These are phyloP conservation scores for Agapornis roseicollis DNA, from an alignment of 2,113 vertebrate genomes.

Conservation along the genomic window DNA sequence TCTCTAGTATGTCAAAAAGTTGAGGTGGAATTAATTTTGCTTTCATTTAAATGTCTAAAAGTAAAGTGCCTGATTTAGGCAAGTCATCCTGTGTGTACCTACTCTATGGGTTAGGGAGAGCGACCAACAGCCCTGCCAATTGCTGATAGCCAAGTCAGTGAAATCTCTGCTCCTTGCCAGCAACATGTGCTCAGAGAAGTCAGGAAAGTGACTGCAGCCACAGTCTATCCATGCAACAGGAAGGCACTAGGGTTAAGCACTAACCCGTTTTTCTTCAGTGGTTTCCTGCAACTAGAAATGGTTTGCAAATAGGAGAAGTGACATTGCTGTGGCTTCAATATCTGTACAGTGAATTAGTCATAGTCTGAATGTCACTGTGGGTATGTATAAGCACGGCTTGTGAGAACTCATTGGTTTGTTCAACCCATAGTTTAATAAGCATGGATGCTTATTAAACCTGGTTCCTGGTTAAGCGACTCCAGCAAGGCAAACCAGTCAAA, in stretches of 20 bases:
- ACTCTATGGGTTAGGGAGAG: background rate
- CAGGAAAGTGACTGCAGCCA: background rate
- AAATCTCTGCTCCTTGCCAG: background rate
- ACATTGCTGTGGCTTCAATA: background rate
- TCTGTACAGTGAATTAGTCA: background rate
- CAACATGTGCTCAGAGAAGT: background rate
- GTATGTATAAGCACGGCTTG: background rate
- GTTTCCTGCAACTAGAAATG: background rate
- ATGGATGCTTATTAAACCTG: no score
- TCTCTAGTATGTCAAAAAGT: background rate
- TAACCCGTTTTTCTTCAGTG: background rate
- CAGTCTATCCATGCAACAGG: background rate
- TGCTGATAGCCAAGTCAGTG: background rate
- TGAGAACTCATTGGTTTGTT: background rate
- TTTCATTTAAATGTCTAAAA: background rate
- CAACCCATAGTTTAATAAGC: background rate
- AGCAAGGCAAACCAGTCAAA: background rate
- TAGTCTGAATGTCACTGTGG: background rate
- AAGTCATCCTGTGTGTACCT: background rate
- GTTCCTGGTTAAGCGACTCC: background rate
- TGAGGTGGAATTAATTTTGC: background rate
- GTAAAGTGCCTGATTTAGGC: background rate
- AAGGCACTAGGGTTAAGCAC: background rate
- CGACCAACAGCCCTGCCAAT: background rate
- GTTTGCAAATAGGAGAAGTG: background rate